Base-by-base conservation (phyloP, 2,113 vertebrate species). In the Alligator sinensis region DNA sequence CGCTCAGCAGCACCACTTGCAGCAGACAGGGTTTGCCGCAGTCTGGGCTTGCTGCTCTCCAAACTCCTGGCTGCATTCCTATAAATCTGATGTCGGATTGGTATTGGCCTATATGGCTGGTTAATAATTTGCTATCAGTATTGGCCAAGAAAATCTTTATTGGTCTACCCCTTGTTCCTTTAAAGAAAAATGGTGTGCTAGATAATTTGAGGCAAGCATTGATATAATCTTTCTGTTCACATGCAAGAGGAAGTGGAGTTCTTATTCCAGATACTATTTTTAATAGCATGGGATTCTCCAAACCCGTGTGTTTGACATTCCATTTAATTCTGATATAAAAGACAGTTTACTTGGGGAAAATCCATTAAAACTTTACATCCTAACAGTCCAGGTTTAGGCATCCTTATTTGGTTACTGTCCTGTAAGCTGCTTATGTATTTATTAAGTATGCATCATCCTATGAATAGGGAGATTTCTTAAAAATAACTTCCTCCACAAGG, bases 181-280 rank as follows among this genome's bases (percentile, higher is more conserved):
- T 6, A 13, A 19, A 60, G 77, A 61, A 92, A 80, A 57, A 25
- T 11, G 3, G 3, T 64, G 3, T 75, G 24, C 19, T 18, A 30
- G 74, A 61, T 47, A 68, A 64, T 82, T 82, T 12, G 1, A 8
- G 19, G n/a, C 4, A 59, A 3, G 68, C 82, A 6, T n/a, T 77
- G 30, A 24, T 24, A 24, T 22, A 38, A 22, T 74, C 22, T 74
- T 75, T 17, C 58, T 88, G 10, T 77, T 70, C 61, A n/a, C 24
- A 72, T 62, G 27, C 25, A 13, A 77, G 30, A 38, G 75, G 14
- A 62, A 30, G 13, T 5, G 18, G 58, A 12, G 76, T 3, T 57
- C 6, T 25, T 54, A 4, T 0, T 0, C 34, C 27, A 84, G 8
- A 64, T 27, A 34, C 17, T 55, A 34, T 27, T 47, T 0, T 0